phyloP scores from a whole-genome alignment of 2,888 invertebrate species.

The Cyclophora albipunctata region DNA sequence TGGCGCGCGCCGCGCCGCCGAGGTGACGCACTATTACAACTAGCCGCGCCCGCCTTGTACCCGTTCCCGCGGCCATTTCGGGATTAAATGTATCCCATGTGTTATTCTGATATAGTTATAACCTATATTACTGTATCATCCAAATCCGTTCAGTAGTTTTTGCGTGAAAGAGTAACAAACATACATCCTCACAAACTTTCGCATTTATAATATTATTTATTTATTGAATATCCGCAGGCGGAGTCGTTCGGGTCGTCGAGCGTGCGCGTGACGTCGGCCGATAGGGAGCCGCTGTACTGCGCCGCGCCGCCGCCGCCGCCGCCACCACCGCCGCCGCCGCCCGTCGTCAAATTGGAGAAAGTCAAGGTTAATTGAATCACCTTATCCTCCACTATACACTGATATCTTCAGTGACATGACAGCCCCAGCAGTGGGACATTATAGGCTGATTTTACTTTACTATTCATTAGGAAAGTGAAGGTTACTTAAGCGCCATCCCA shows the following conservation, averaged over 20 bases:
- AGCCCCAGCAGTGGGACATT: neutral
- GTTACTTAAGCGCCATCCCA: too few relatives aligned
- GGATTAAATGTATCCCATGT: too few relatives aligned
- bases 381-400: neutral
- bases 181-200: neutral
- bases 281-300: constrained; percentile 36
- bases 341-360: constrained; percentile 2
- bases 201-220: neutral
- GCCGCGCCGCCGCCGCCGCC: constrained; percentile 8
- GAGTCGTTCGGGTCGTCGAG: constrained; percentile 44
- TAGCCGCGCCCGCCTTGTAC: too few relatives aligned
- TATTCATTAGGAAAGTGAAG: too few relatives aligned
- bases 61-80: too few relatives aligned
- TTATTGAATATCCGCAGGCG: constrained; percentile 20
- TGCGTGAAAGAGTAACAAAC: too few relatives aligned
- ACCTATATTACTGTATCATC: too few relatives aligned
- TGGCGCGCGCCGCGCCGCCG: too few relatives aligned
- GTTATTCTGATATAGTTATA: too few relatives aligned
- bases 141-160: too few relatives aligned
- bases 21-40: too few relatives aligned
- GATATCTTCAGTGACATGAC: neutral
- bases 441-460: too few relatives aligned
- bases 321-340: constrained; percentile 3
- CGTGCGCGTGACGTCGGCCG: constrained; percentile 40
- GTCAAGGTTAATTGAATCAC: neutral